Base-by-base conservation (phyloP, 2,113 vertebrate genomes). In the Connochaetes taurinus region DNA sequence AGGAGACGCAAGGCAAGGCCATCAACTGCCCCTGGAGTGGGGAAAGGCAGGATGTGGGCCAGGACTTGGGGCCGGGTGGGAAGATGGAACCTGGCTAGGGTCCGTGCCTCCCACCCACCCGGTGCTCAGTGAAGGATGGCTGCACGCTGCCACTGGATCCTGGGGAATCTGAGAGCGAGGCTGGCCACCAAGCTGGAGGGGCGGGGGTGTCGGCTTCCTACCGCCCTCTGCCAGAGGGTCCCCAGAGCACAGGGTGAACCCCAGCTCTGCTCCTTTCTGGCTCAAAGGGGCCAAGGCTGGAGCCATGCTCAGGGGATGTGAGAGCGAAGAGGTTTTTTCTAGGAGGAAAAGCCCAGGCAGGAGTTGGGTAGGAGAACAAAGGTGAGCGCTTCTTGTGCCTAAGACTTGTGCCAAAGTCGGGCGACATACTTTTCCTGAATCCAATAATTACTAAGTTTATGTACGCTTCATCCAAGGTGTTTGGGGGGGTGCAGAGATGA, bases 401-500 rank as follows among this genome's bases (percentile, higher is more conserved):
- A 27, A 47, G 40, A n/a, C 40, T 21, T 15, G 21, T 47, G 12
- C 6, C 83, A 52, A 8, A 27, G 58, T 43, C 0, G 0, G 57
- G 17, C 0, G 11, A 13, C 19, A 3, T 2, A 19, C 36, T 90
- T 57, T 81, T 53, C 33, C n/a, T 40, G 29, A 58, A 7, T 81
- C 71, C 21, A 21, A 11, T 17, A 50, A 64, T 7, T 17, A 23
- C 27, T 21, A 14, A 55, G 8, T 9, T 4, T 31, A 6, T 7
- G 52, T 19, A 6, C 2, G 43, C 47, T 7, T 1, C 16, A 1
- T 10, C 31, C 19, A 16, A 19, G 36, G 40, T 27, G 5, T 47
- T 16, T 58, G 57, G 25, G 43, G 29, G 50, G 13, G 10, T 80
- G 31, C 14, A 13, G 57, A 53, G 43, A 43, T 33, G 45, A 27